phyloP scores from a whole-genome alignment of 2,797 vertebrate species.

The Oreochromis mossambicus region DNA sequence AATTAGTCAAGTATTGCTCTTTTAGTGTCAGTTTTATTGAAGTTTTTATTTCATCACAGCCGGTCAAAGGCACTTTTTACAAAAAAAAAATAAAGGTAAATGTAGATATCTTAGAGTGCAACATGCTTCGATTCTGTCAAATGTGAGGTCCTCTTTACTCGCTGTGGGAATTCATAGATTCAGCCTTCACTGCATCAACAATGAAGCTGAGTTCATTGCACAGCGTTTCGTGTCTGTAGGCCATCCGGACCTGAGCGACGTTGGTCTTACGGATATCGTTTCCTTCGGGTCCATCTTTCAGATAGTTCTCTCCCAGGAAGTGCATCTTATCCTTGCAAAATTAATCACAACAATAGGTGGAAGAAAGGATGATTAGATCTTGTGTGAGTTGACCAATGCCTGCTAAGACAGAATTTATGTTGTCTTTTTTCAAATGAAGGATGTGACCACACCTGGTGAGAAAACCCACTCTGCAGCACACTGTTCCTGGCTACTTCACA shows the following conservation, averaged over 20 bases:
- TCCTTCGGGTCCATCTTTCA: slow-evolving; percentile 90
- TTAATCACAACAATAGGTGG: background rate
- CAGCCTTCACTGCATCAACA: slow-evolving; percentile 55
- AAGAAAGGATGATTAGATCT: background rate
- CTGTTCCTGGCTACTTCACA: slow-evolving; percentile 98
- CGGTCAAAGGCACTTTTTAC: background rate
- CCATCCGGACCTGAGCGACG: slow-evolving; percentile 96
- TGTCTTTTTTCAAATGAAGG: background rate
- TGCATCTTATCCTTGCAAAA: slow-evolving; percentile 86
- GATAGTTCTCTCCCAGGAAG: slow-evolving; percentile 87
- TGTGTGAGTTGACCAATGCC: background rate
- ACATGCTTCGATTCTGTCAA: slow-evolving; percentile 15
- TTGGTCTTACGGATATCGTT: slow-evolving; percentile 95
- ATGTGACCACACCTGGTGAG: slow-evolving; percentile 80
- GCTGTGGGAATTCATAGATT: slow-evolving; percentile 3
- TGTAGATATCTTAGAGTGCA: background rate
- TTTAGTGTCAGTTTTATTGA: background rate
- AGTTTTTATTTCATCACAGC: background rate
- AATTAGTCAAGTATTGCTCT: background rate
- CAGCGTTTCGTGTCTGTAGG: slow-evolving; percentile 90
- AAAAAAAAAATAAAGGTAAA: background rate
- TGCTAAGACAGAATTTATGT: background rate
- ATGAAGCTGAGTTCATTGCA: slow-evolving; percentile 96
- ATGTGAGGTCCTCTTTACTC: background rate
- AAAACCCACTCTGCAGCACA: slow-evolving; percentile 90